Base-by-base conservation (phyloP, 1,140 invertebrate genomes). In the Apis laboriosa region DNA sequence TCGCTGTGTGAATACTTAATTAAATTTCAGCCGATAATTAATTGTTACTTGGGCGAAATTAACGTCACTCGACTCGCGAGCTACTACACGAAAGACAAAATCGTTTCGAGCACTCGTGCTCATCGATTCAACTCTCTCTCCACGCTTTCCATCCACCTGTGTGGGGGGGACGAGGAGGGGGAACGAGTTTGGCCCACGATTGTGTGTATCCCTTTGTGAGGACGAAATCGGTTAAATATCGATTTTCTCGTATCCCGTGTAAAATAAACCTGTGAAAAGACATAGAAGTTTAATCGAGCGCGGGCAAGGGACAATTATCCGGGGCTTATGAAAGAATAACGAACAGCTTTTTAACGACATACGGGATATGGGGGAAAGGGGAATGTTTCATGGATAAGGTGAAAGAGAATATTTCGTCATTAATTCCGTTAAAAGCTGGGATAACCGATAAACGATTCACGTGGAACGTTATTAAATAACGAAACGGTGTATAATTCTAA, bases 1-100 rank as follows among this genome's bases (percentile, higher is more conserved):
- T 83, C 58, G 9, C 34, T 2, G 55, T 61, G n/a, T 53, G 81
- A 77, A 83, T 83, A 83, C 81, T 78, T 83, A 77, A 83, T 83
- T 83, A 78, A 63, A 76, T 82, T 51, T 77, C 28, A 24, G 24
- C 12, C 34, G 81, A 71, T 83, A 83, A 83, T 78, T 72, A 66
- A 60, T 17, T 28, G 75, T 77, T 55, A 58, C 28, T 34, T n/a
- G 15, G 7, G 12, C 15, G 19, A 63, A 19, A 21, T 58, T 66
- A 60, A 79, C 43, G 77, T 49, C 19, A 4, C 68, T 61, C 58
- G 9, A 61, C 49, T 61, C 7, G 13, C 43, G n/a, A 63, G n/a
- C 7, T 13, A 12, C 7, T 13, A 12, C 12, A 15, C 3, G 34
- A 49, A 63, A 21, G 19, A n/a, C n/a, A 8, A 12, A 61, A n/a